Conservation (phyloP, 1,140 invertebrate species). For the Laodelphax striatellus region DNA sequence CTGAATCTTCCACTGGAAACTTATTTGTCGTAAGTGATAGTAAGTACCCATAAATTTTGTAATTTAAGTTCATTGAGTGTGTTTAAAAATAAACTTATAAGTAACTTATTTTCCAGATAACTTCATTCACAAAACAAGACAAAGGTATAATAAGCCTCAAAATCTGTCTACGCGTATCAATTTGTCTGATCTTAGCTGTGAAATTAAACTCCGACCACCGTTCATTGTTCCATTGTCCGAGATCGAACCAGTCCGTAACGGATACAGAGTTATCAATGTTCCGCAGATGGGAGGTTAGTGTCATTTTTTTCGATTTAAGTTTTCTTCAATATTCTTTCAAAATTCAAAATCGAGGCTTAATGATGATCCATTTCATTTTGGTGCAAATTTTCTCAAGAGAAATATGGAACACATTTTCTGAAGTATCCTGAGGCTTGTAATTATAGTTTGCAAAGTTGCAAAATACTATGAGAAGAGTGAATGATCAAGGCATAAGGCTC, state of each 20-base stretch:
- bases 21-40: no score
- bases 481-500: no score
- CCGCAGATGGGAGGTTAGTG: conserved; percentile 20
- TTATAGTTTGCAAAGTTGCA: no score
- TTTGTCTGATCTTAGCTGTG: conserved; percentile 30
- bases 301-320: not conserved
- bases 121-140: conserved; percentile 30
- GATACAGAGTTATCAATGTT: conserved; percentile 13
- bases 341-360: not conserved
- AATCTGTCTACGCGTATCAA: conserved; percentile 31
- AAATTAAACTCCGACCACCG: conserved; percentile 32
- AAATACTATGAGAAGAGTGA: no score
- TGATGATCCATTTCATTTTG: not conserved
- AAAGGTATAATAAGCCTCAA: conserved; percentile 33
- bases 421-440: no score
- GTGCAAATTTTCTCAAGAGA: no score
- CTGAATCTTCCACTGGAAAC: no score
- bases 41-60: no score
- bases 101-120: conserved; percentile 26
- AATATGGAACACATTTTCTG: no score
- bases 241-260: conserved; percentile 25
- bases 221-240: conserved; percentile 27
- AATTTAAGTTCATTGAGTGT: no score
- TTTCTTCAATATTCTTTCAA: not conserved
- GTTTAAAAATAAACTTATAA: no score